phyloP scores from a whole-genome alignment of 1,140 invertebrate genomes.

The Calephelis nemesis region DNA sequence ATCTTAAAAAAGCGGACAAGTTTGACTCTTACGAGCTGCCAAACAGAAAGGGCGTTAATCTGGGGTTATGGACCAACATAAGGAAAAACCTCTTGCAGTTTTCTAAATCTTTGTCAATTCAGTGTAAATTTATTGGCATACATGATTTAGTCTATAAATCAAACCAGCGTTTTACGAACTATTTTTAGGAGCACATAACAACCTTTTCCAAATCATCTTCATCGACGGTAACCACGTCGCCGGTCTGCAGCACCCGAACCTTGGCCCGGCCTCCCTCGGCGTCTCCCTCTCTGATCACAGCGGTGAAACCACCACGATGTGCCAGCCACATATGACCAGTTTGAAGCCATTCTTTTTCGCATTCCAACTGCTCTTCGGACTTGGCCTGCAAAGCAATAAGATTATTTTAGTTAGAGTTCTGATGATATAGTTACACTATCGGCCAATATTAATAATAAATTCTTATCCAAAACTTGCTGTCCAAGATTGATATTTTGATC shows the following conservation, averaged over 20 bases:
- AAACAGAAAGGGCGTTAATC: no score
- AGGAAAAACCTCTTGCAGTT: no score
- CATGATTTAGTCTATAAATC: background rate
- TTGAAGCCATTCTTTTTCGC: conserved; percentile 89
- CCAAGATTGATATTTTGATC: no score
- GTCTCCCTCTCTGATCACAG: conserved; percentile 82
- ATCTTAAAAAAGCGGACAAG: no score
- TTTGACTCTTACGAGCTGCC: no score
- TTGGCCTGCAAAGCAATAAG: conserved; percentile 81
- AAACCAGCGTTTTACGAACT: background rate
- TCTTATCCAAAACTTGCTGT: no score
- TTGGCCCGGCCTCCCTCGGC: conserved; percentile 83
- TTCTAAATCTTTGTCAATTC: no score
- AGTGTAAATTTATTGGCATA: no score
- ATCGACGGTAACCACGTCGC: conserved; percentile 90
- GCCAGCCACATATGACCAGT: conserved; percentile 93
- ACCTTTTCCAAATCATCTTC: conserved; percentile 96
- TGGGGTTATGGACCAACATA: no score
- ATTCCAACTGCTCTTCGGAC: conserved; percentile 89
- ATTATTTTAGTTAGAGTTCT: background rate
- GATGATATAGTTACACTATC: no score
- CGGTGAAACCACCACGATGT: conserved; percentile 93
- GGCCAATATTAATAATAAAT: no score
- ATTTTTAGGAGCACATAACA: background rate
- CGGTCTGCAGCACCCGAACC: conserved; percentile 88